phyloP scores from a whole-genome alignment of 2,797 vertebrate species.

The Sebastes itinus region DNA sequence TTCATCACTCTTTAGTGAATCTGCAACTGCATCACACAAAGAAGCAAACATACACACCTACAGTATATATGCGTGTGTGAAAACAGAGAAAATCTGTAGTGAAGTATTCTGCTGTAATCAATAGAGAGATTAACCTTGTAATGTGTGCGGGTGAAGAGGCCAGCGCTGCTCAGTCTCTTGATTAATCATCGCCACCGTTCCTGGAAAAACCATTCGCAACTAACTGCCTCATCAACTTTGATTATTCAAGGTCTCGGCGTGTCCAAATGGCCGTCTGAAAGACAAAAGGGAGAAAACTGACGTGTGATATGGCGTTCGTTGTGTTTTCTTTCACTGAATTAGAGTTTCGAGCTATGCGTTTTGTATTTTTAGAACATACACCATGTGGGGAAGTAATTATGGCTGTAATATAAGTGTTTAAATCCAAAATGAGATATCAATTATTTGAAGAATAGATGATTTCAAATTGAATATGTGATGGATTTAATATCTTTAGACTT shows the following conservation, averaged over 20 bases:
- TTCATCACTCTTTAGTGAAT: conserved; percentile 52
- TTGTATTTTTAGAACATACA: neutral
- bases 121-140: conserved; percentile 74
- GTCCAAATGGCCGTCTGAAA: conserved; percentile 35
- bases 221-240: conserved; percentile 72
- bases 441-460: neutral
- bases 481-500: neutral
- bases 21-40: neutral
- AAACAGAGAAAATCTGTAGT: conserved; percentile 33
- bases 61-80: neutral
- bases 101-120: conserved; percentile 66
- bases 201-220: conserved; percentile 53
- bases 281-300: conserved; percentile 35
- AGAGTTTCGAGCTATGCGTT: neutral
- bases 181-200: conserved; percentile 67
- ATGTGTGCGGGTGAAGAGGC: conserved; percentile 53
- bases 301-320: neutral
- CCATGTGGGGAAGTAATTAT: neutral
- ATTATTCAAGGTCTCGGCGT: conserved; percentile 67
- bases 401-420: neutral
- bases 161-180: conserved; percentile 55
- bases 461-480: neutral
- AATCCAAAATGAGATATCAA: neutral
- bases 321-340: neutral
- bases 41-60: neutral